Evolutionary conservation across 2,797 vertebrate genomes (phyloP).

Genomic region (Sebastes taczanowskii): DNA sequence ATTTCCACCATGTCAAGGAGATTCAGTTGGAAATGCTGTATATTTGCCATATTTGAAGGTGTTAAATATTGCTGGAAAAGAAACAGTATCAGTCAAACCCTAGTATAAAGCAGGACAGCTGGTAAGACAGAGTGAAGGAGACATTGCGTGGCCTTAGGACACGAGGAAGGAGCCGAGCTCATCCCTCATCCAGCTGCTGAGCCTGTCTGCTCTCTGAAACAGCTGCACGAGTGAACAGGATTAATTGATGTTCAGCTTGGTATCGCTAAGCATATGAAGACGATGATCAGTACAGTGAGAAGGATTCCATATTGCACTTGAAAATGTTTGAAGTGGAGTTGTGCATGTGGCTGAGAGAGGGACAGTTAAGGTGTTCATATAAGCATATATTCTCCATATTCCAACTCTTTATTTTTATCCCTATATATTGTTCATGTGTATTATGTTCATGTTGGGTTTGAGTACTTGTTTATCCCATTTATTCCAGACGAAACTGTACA

Average conservation of each 20-base stretch:
- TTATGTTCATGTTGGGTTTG: slow-evolving; percentile 57
- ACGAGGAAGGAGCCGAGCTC: slow-evolving; percentile 11
- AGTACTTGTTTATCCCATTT: slow-evolving; percentile 59
- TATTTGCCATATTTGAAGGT: neutral
- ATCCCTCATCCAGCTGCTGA: slow-evolving; percentile 55
- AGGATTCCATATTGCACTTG: slow-evolving; percentile 37
- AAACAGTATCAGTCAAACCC: slow-evolving; percentile 53
- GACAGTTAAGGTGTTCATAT: slow-evolving; percentile 32
- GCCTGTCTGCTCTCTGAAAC: slow-evolving; percentile 45
- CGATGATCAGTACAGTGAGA: slow-evolving; percentile 12
- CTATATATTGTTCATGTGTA: slow-evolving; percentile 1
- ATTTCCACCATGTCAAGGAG: neutral
- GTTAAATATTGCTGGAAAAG: neutral
- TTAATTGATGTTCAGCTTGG: slow-evolving; percentile 5
- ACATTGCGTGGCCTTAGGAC: slow-evolving; percentile 46
- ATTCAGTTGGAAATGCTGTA: neutral
- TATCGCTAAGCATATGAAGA: slow-evolving; percentile 5
- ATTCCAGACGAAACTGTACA: slow-evolving; percentile 62
- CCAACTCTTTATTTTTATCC: slow-evolving; percentile 53
- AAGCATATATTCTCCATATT: slow-evolving; percentile 47
- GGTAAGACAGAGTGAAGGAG: slow-evolving; percentile 34
- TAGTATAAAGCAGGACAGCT: slow-evolving; percentile 19
- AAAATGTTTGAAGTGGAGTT: slow-evolving; percentile 23
- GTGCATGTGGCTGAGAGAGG: neutral
- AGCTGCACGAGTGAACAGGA: slow-evolving; percentile 24